Evolutionary conservation across 2,888 invertebrate genomes (phyloP).

Genomic region (Cotesia congregata): DNA sequence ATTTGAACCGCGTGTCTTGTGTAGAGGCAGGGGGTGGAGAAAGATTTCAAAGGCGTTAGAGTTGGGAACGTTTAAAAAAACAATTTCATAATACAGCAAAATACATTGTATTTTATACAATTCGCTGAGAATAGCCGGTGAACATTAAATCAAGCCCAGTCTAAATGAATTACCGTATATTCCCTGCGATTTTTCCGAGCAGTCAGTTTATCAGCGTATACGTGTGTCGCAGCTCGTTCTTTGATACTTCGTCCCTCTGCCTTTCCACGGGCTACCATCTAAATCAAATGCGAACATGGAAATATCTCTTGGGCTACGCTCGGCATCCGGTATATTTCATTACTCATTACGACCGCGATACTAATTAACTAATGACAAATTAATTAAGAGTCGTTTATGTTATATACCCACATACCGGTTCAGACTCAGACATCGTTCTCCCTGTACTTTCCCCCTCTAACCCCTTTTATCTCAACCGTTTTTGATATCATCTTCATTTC

Average conservation of each 20-base stretch:
- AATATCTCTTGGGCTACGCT: conserved; percentile 43
- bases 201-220: background rate
- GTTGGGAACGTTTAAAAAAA: background rate
- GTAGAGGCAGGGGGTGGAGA: conserved; percentile 22
- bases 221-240: conserved; percentile 36
- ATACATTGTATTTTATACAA: background rate
- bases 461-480: background rate
- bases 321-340: conserved; percentile 51
- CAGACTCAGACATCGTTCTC: conserved; percentile 30
- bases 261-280: conserved; percentile 34
- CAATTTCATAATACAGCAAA: background rate
- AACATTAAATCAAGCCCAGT: background rate
- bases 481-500: conserved; percentile 2
- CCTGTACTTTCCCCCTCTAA: background rate
- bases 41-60: conserved; percentile 10
- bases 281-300: conserved; percentile 44
- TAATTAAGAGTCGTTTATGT: conserved; percentile 54
- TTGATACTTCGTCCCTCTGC: background rate
- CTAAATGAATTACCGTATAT: background rate
- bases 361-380: conserved; percentile 60
- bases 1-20: conserved; percentile 25
- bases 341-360: conserved; percentile 49
- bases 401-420: conserved; percentile 53
- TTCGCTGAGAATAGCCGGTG: background rate
- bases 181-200: background rate